These are phyloP conservation scores for Eospalax fontanierii DNA, from an alignment of 2,797 vertebrate genomes.

Conservation along the genomic window DNA sequence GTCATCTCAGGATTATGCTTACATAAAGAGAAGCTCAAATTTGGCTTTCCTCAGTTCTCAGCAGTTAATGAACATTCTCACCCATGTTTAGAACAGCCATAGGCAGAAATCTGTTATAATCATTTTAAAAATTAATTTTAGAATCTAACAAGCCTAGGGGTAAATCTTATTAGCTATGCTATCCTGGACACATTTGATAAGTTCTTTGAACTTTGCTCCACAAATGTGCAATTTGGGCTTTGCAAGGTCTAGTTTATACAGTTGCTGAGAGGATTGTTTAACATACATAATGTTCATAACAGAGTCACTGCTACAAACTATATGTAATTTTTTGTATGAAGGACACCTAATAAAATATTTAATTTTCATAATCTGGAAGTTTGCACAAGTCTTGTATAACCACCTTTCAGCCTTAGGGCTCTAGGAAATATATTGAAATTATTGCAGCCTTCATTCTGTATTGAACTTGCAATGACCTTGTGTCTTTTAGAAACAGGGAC, in stretches of 20 bases:
- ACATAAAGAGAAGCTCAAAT: background rate
- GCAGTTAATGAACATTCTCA: background rate
- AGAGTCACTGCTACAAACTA: background rate
- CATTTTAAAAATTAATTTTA: background rate
- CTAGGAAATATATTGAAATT: conserved; percentile 61
- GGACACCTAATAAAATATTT: conserved; percentile 22
- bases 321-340: conserved; percentile 14
- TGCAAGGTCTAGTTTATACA: background rate
- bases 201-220: background rate
- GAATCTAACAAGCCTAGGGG: background rate
- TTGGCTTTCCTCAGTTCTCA: background rate
- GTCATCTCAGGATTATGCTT: background rate
- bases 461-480: conserved; percentile 64
- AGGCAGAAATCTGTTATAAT: background rate
- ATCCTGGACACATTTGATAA: background rate
- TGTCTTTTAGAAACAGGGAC: conserved; percentile 35
- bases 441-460: conserved; percentile 43
- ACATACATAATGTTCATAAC: background rate
- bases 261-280: background rate
- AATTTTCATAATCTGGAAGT: conserved; percentile 26
- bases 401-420: conserved; percentile 9
- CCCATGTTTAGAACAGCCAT: background rate
- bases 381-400: background rate
- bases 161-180: background rate
- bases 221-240: background rate